phyloP scores from a whole-genome alignment of 2,888 invertebrate species.

The Teleiodes luculella region DNA sequence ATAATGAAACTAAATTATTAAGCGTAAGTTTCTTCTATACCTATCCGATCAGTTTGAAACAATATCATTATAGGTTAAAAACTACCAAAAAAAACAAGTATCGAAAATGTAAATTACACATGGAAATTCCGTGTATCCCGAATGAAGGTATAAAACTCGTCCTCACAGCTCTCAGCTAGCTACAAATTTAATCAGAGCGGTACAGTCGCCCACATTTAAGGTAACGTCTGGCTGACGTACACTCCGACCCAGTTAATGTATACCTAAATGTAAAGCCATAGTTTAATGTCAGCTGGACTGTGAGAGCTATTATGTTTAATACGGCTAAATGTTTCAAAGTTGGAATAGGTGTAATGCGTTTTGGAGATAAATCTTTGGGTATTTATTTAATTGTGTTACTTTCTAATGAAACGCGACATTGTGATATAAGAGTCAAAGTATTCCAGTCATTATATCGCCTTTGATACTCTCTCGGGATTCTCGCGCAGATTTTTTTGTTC shows the following conservation, averaged over 20 bases:
- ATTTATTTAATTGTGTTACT: no score
- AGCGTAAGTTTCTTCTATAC: no score
- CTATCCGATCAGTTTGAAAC: no score
- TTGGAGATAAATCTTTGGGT: no score
- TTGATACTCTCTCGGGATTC: no score
- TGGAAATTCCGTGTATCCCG: not conserved
- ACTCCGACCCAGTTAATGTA: not conserved
- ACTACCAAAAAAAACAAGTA: no score
- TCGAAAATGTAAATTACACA: not conserved
- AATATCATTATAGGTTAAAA: no score
- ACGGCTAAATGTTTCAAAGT: not conserved
- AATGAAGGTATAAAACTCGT: not conserved
- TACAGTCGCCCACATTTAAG: constrained; percentile 3
- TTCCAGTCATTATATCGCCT: no score
- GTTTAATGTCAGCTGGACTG: not conserved
- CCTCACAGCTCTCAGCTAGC: constrained; percentile 12
- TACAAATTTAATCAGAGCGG: constrained; percentile 10
- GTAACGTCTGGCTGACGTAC: constrained; percentile 2
- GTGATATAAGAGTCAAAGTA: no score
- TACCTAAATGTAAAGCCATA: not conserved
- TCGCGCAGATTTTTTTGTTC: no score
- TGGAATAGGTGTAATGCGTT: not conserved
- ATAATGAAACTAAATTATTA: no score
- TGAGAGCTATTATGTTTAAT: not conserved
- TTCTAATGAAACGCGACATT: no score